Evolutionary conservation across 2,888 invertebrate genomes (phyloP).

Genomic region (Patella depressa): DNA sequence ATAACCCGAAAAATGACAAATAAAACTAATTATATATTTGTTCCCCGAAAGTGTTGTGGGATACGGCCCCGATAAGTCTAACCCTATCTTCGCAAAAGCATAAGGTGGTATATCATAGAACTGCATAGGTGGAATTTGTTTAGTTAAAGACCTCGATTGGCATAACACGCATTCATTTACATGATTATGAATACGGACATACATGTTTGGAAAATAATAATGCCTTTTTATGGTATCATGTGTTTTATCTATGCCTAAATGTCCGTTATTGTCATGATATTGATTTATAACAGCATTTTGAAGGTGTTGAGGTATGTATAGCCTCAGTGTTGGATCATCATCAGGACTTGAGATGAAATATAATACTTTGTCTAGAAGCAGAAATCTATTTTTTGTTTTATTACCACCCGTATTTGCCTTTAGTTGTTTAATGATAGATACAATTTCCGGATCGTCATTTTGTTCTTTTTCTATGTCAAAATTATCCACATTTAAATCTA

Average conservation of each 20-base stretch:
- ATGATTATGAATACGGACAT: too few species aligned
- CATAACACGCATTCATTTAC: too few species aligned
- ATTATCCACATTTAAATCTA: too few species aligned
- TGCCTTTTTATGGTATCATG: too few species aligned
- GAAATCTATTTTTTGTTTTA: neutral
- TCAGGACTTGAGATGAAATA: conserved; percentile 8
- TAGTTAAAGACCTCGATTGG: too few species aligned
- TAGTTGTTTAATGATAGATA: too few species aligned
- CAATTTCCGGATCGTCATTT: neutral
- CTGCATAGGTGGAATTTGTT: too few species aligned
- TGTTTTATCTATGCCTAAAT: too few species aligned
- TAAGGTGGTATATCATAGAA: conserved; percentile 22
- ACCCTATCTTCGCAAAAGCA: conserved; percentile 17
- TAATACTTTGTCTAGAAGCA: neutral
- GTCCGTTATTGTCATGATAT: conserved; percentile 18
- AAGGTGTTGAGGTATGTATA: conserved; percentile 3
- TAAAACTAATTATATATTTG: conserved; percentile 9
- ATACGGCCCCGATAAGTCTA: conserved; percentile 21
- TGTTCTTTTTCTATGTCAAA: too few species aligned
- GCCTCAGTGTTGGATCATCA: neutral
- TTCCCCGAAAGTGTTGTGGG: conserved; percentile 18
- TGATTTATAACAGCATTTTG: conserved; percentile 2
- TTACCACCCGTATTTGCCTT: too few species aligned
- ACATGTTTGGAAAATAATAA: too few species aligned
- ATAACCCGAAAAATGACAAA: neutral